A percentile compares a stretch with the other conserved stretches of the same genome.
Conservation (phyloP, 2,888 invertebrate species). For the Agrochola litura region DNA sequence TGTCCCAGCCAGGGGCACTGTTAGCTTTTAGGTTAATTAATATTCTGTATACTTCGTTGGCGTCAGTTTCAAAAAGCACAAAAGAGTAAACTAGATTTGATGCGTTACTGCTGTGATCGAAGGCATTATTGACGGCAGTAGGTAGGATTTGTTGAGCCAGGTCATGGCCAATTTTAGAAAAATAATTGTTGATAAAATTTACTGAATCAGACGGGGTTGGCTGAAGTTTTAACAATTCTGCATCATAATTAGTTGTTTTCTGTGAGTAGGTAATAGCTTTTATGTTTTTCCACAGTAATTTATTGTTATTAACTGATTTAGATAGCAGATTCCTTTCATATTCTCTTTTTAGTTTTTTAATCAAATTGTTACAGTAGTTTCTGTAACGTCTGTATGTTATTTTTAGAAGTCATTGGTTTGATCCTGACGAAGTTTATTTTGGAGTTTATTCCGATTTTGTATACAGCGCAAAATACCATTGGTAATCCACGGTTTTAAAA, state of each 20-base stretch:
- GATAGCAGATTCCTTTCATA: background rate
- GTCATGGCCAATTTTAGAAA: conserved; percentile 4
- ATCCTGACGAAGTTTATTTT: too few relatives aligned
- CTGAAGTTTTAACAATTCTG: too few relatives aligned
- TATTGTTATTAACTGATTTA: background rate
- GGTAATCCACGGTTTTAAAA: conserved; percentile 14
- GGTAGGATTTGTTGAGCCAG: conserved; percentile 5
- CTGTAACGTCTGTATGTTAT: conserved; percentile 2
- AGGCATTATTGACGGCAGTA: too few relatives aligned
- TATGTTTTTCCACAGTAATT: background rate
- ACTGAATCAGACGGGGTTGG: too few relatives aligned
- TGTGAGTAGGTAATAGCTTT: background rate
- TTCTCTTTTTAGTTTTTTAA: background rate
- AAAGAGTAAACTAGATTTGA: background rate
- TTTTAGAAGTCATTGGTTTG: background rate
- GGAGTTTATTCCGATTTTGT: too few relatives aligned
- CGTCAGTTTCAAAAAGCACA: conserved; percentile 1
- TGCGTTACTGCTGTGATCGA: background rate
- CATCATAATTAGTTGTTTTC: too few relatives aligned
- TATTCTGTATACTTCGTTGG: too few relatives aligned
- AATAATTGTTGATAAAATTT: background rate
- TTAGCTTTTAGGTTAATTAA: too few relatives aligned
- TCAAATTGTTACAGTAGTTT: background rate
- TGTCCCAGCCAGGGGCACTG: too few relatives aligned
- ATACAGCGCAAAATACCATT: too few relatives aligned